Conservation (phyloP, 37 sponge, comb jelly and placozoan species). For the Lycopodina hypogea region DNA sequence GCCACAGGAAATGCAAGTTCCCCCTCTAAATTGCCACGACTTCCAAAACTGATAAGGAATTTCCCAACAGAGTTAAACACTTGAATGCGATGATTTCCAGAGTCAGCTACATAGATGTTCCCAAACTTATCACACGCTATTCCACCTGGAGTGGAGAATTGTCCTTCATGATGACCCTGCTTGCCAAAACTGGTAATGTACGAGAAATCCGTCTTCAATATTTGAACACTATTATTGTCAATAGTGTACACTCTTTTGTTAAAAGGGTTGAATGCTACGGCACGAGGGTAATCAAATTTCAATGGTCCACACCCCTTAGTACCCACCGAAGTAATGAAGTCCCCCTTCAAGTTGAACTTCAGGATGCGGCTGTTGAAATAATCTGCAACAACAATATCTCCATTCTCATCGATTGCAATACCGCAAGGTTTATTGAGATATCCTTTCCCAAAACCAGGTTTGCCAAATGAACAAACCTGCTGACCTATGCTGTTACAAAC, state of each 20-base stretch:
- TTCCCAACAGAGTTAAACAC: slow-evolving; percentile 25
- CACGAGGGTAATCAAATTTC: slow-evolving; percentile 31
- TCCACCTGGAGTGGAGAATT: not conserved
- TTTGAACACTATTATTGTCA: slow-evolving; percentile 26
- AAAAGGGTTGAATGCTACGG: slow-evolving; percentile 25
- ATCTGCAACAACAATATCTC: slow-evolving; percentile 21
- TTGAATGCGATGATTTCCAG: slow-evolving; percentile 20
- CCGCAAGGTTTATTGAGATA: not conserved
- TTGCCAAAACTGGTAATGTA: not conserved
- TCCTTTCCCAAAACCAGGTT: not conserved
- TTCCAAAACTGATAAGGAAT: slow-evolving; percentile 15
- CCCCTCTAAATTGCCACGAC: not conserved
- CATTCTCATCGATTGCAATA: slow-evolving; percentile 18
- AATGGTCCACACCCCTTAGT: not conserved
- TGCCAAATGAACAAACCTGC: slow-evolving; percentile 9
- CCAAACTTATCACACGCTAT: slow-evolving; percentile 11
- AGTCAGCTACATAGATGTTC: slow-evolving; percentile 30
- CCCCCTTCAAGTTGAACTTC: slow-evolving; percentile 41
- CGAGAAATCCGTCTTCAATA: slow-evolving; percentile 24
- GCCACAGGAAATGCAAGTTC: not conserved
- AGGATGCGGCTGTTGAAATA: slow-evolving; percentile 31
- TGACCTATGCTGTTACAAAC: not conserved
- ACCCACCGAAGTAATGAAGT: slow-evolving; percentile 16
- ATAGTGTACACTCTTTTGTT: slow-evolving; percentile 31
- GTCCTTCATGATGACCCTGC: slow-evolving; percentile 4